Evolutionary conservation across 2,113 vertebrate species (phyloP), one percentile per base, ranked within the genome.

Genomic region (Helogale parvula): DNA sequence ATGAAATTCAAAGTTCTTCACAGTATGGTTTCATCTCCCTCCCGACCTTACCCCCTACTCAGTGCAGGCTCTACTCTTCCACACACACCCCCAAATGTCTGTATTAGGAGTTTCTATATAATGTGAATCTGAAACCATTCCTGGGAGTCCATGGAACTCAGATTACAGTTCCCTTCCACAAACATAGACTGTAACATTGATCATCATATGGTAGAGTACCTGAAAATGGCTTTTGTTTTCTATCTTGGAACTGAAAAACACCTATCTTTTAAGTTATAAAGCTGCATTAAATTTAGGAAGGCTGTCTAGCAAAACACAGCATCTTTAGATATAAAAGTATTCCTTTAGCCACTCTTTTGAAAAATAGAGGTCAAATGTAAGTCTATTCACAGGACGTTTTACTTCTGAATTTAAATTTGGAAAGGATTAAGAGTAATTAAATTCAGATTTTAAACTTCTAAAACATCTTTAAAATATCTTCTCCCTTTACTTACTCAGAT

Each of bases 331-430:
- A 35, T 45, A 12, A 82, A 52, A 60, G 19, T 80, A 38, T 65
- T 81, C 7, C n/a, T 35, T 27, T 80, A 60, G 41, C 57, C 11
- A 54, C 1, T 27, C 27, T 33, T 76, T 69, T 77, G 69, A 29
- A 57, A 80, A 68, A 66, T 13, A 81, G 33, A 66, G 68, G 11
- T 29, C 25, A 82, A 81, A 2, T 76, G 86, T 74, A 5, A 27
- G 15, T 82, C 47, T 86, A 19, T 74, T 90, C 72, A 38, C 21
- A 65, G 33, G 38, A 45, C 50, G 31, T 90, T 76, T 90, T 87
- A 87, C 13, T 41, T 50, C 17, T 90, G 90, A 80, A 23, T 57
- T 82, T 91, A 92, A 71, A 92, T 88, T 92, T 88, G 63, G 29
- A 33, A 92, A 94, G 21, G 71, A 47, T 80, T 65, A 38, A 88